Base-by-base conservation (phyloP, 2,113 vertebrate species). In the Camelus bactrianus region DNA sequence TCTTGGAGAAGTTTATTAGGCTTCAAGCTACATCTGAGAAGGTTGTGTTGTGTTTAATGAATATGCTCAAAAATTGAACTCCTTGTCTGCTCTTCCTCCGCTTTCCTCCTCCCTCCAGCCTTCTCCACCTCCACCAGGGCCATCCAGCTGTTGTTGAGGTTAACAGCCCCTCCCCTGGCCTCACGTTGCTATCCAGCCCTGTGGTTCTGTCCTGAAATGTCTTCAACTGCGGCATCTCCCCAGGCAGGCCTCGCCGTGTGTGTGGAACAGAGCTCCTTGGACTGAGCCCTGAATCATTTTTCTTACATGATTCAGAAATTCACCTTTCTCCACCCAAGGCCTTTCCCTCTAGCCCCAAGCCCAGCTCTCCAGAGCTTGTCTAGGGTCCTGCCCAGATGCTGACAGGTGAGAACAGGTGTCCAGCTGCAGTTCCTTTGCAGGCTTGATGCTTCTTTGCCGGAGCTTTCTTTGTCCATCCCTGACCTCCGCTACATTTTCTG, bases 361-460 rank as follows among this genome's bases (percentile, higher is more conserved):
- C 70, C n/a, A 11, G 81, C 35, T 85, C 52, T 28, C 70, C 8
- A 28, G 30, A 1, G 20, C 5, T 3, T 48, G 13, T 35, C 50
- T 38, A 17, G 42, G 20, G 22, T 26, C 15, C 3, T 65, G 24
- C 7, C 2, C 0, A 9, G 22, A 3, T 5, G 50, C 26, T 0
- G 3, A 11, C 3, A 5, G 56, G 16, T 0, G 6, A 19, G 42
- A 17, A 9, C 6, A n/a, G 17, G 15, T 30, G 28, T 46, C 48
- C 6, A 9, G 26, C 6, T 22, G n/a, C 58, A 4, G 8, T 22
- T 17, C 6, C n/a, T 50, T 7, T 6, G 50, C 16, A 19, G 52
- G 19, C 28, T 0, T 17, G 19, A 67, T n/a, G 38, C 38, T 73
- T 16, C n/a, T 19, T 38, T 24, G 30, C 73, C 42, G 60, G n/a